phyloP scores from a whole-genome alignment of 2,888 invertebrate species.

The Hecatera dysodea region DNA sequence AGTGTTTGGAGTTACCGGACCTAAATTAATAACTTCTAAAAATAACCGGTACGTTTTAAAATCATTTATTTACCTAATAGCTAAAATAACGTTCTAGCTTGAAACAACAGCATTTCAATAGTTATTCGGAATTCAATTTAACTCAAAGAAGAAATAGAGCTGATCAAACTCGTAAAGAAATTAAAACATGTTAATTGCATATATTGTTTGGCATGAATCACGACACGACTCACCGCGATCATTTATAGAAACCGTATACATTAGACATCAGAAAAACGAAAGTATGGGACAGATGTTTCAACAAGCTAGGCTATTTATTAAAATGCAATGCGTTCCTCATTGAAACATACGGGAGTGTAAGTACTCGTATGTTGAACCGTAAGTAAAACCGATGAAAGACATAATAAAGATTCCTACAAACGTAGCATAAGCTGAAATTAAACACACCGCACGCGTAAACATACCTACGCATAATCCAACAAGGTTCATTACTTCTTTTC shows the following conservation, averaged over 20 bases:
- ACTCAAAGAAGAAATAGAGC: conserved; percentile 11
- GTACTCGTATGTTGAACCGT: conserved; percentile 82
- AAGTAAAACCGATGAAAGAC: conserved; percentile 84
- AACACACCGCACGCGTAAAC: conserved; percentile 71
- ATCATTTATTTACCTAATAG: not conserved
- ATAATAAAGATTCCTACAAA: conserved; percentile 81
- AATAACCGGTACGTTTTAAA: not conserved
- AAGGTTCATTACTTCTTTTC: conserved; percentile 8
- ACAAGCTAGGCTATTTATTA: conserved; percentile 33
- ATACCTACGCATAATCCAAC: conserved; percentile 60
- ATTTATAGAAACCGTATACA: conserved; percentile 54
- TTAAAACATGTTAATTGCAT: conserved; percentile 32
- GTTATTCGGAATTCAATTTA: not conserved
- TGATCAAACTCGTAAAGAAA: conserved; percentile 27
- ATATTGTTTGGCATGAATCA: conserved; percentile 24
- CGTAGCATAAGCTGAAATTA: conserved; percentile 63
- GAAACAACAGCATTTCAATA: not conserved
- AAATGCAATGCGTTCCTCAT: conserved; percentile 51
- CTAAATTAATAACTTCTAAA: too few relatives aligned
- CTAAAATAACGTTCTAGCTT: not conserved
- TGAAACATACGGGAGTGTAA: conserved; percentile 60
- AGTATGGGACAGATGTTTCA: conserved; percentile 51
- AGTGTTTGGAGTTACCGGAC: too few relatives aligned
- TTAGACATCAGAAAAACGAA: conserved; percentile 47
- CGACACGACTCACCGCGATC: conserved; percentile 23